These are phyloP conservation scores for Hybognathus amarus DNA, from an alignment of 2,797 vertebrate genomes.

Conservation along the genomic window DNA sequence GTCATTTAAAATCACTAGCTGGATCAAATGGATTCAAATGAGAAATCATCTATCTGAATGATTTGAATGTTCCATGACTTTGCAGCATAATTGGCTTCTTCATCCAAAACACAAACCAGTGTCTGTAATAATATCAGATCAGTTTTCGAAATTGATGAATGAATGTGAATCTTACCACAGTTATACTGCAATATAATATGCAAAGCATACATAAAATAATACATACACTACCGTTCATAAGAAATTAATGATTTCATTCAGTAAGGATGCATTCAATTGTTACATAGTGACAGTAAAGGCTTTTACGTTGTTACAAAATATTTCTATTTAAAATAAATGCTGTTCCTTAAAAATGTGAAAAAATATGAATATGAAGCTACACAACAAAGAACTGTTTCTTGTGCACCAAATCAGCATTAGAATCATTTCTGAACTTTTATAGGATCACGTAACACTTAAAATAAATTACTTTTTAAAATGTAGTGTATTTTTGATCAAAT, in stretches of 20 bases:
- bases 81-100: neutral
- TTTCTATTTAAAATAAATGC: neutral
- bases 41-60: slow-evolving; percentile 7
- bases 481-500: neutral
- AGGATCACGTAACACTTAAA: neutral
- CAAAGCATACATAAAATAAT: neutral
- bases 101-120: slow-evolving; percentile 16
- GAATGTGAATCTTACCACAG: neutral
- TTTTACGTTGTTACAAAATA: neutral
- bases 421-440: neutral
- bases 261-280: neutral
- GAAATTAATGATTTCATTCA: neutral
- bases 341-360: no score
- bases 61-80: slow-evolving; percentile 6
- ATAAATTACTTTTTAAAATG: neutral
- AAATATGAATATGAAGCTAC: no score
- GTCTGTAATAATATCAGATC: slow-evolving; percentile 8
- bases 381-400: neutral
- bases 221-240: neutral
- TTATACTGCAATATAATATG: neutral
- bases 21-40: slow-evolving; percentile 24
- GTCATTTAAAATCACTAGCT: neutral
- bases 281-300: neutral
- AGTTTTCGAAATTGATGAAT: neutral
- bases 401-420: neutral